Base-by-base conservation (phyloP, 2,113 vertebrate species). In the Gobio gobio region DNA sequence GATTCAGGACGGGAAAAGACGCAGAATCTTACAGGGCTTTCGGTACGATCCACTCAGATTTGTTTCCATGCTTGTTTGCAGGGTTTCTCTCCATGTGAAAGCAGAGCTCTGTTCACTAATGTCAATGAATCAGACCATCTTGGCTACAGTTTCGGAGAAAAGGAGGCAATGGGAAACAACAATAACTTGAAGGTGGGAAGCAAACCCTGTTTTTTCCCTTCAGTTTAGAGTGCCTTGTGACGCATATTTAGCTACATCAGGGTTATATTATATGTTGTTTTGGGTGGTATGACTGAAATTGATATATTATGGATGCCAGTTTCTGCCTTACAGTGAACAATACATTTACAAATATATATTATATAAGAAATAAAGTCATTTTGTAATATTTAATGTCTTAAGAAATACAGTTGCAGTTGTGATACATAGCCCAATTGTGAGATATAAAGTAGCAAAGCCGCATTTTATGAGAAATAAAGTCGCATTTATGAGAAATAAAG, bases 1-100 rank as follows among this genome's bases (percentile, higher is more conserved):
- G n/a, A 86, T 33, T 66, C 43, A 66, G 18, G 14, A 78, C 13
- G 16, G 64, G 26, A 54, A 77, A 84, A 51, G 36, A 72, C 61
- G 85, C 56, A 70, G 18, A 83, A 75, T 59, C 29, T n/a, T 26
- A 72, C 75, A 85, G 51, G 33, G 18, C 12, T 73, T 73, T 78
- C 36, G 45, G 59, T 86, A 66, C 49, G 83, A 86, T 43, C 40
- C 78, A 49, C 29, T 12, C 59, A 64, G 36, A 80, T 47, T 64
- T 10, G n/a, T 12, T 40, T 20, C 18, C 29, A 24, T 24, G 56
- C 43, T 79, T 77, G 22, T 79, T 78, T 78, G 43, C 76, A 88
- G 89, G 83, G 70, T 66, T 83, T 83, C 47, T 56, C 68, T 73
- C 22, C 78, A 45, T 83, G 26, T 64, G 86, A 83, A 80, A 78